phyloP scores from a whole-genome alignment of 2,113 vertebrate species.

The Carassius auratus region DNA sequence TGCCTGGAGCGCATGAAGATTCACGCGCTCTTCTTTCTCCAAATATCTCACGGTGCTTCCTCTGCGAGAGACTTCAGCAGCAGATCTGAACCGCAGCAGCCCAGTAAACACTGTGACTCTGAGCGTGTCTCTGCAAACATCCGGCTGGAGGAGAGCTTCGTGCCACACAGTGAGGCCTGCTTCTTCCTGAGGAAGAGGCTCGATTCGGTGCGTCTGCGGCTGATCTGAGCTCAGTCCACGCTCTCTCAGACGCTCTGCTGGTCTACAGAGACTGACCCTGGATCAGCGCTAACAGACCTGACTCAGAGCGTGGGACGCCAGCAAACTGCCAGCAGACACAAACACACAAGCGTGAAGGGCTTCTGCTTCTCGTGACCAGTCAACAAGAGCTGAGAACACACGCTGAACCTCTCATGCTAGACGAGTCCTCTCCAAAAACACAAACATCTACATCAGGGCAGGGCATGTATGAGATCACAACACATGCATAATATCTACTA shows the following conservation, averaged over 20 bases:
- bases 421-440: background rate
- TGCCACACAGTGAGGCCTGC: background rate
- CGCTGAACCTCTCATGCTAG: background rate
- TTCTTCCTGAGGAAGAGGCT: constrained; percentile 50
- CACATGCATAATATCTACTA: background rate
- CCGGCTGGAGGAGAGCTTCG: constrained; percentile 24
- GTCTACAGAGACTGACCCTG: background rate
- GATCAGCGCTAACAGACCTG: background rate
- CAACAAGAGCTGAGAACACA: constrained; percentile 18
- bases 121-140: constrained; percentile 43
- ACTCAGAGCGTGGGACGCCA: background rate
- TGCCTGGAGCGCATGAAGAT: background rate
- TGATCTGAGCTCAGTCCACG: background rate
- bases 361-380: constrained; percentile 29
- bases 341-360: constrained; percentile 11
- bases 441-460: background rate
- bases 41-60: background rate
- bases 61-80: constrained; percentile 40
- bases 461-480: background rate
- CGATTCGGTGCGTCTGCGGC: background rate
- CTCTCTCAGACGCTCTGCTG: background rate
- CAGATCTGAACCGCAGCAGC: constrained; percentile 29
- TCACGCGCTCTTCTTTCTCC: constrained; percentile 13
- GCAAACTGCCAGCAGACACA: constrained; percentile 17
- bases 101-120: constrained; percentile 32